Conservation (phyloP, 2,113 vertebrate species). For the Epinephelus lanceolatus region DNA sequence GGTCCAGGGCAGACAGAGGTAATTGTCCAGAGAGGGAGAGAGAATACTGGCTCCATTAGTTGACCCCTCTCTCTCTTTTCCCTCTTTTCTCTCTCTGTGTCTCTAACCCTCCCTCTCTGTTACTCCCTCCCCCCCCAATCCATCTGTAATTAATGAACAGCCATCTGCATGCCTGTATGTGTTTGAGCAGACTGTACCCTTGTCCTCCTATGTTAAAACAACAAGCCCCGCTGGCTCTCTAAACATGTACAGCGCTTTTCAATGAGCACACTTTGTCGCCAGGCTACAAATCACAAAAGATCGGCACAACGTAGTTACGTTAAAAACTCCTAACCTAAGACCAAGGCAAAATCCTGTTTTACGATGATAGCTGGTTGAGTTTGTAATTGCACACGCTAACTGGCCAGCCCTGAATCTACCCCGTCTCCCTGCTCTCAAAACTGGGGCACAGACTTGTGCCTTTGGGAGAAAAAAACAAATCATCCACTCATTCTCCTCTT, state of each 20-base stretch:
- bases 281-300: slow-evolving; percentile 53
- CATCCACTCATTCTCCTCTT: slow-evolving; percentile 39
- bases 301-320: slow-evolving; percentile 20
- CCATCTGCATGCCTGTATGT: slow-evolving; percentile 80
- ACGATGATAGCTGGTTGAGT: slow-evolving; percentile 54
- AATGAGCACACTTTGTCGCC: slow-evolving; percentile 57
- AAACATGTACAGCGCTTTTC: slow-evolving; percentile 67
- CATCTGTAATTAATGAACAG: slow-evolving; percentile 83
- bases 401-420: slow-evolving; percentile 43
- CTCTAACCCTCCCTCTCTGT: slow-evolving; percentile 17
- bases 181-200: slow-evolving; percentile 77
- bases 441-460: slow-evolving; percentile 55
- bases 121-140: slow-evolving; percentile 67
- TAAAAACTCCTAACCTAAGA: slow-evolving; percentile 41
- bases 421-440: slow-evolving; percentile 54
- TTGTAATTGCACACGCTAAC: slow-evolving; percentile 42
- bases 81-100: slow-evolving; percentile 16
- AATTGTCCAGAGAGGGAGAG: slow-evolving; percentile 73
- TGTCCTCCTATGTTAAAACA: slow-evolving; percentile 77
- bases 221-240: slow-evolving; percentile 75
- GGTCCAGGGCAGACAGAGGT: slow-evolving; percentile 66
- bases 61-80: slow-evolving; percentile 49
- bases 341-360: slow-evolving; percentile 51
- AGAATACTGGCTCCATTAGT: slow-evolving; percentile 66
- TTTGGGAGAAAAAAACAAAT: slow-evolving; percentile 46